phyloP scores from a whole-genome alignment of 64 coral and sea anemone species.

The Actinia tenebrosa region DNA sequence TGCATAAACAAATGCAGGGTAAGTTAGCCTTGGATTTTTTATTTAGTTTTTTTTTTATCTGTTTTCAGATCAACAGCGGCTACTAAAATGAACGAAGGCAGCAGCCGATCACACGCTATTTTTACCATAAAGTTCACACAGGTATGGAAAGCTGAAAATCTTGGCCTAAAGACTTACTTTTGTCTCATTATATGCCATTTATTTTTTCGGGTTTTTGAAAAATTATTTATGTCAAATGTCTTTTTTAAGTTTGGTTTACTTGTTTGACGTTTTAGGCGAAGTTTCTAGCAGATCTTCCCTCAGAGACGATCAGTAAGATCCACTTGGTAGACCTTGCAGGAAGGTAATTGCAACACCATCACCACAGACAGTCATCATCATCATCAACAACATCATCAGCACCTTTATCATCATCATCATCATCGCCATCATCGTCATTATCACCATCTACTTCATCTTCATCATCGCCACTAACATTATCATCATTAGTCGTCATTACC shows the following conservation, averaged over 20 bases:
- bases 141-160: neutral
- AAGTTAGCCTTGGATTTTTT: neutral
- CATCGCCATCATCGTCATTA: neutral
- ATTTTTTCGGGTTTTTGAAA: neutral
- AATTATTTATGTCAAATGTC: neutral
- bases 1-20: too few relatives aligned
- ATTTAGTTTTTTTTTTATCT: neutral
- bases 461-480: neutral
- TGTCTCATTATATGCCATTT: too few relatives aligned
- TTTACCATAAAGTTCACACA: slow-evolving; percentile 96
- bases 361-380: neutral
- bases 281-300: slow-evolving; percentile 86
- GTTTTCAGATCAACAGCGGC: slow-evolving; percentile 76
- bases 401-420: neutral
- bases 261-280: slow-evolving; percentile 57
- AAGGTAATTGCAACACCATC: slow-evolving; percentile 36
- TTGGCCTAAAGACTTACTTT: neutral
- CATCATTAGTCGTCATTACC: too few relatives aligned
- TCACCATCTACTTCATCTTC: neutral
- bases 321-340: slow-evolving; percentile 94
- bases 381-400: neutral
- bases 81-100: slow-evolving; percentile 92
- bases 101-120: slow-evolving; percentile 95
- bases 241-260: neutral
- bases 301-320: slow-evolving; percentile 97